Evolutionary conservation across 1,140 invertebrate genomes (phyloP).

Genomic region (Magallana ariakensis): DNA sequence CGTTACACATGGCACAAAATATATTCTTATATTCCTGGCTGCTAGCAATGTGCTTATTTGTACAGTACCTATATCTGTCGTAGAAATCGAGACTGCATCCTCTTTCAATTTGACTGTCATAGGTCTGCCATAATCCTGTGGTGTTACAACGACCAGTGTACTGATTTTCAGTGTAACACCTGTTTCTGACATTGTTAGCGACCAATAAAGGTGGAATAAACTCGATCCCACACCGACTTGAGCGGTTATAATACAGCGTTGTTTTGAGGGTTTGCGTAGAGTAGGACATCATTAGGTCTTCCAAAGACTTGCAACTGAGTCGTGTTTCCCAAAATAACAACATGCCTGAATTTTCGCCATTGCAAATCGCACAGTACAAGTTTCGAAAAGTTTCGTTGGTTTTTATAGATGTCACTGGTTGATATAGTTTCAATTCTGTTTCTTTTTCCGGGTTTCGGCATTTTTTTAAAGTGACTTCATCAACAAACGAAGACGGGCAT

Average conservation of each 20-base stretch:
- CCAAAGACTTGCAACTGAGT: not conserved
- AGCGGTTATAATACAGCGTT: not conserved
- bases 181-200: not conserved
- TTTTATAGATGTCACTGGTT: not conserved
- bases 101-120: not conserved
- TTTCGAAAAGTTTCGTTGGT: not conserved
- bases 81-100: not conserved
- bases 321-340: not conserved
- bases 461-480: not conserved
- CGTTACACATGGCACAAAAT: constrained; percentile 19
- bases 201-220: not conserved
- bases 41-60: not conserved
- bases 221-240: not conserved
- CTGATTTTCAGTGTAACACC: not conserved
- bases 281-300: not conserved
- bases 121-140: not conserved
- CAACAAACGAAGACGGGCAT: not conserved
- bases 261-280: not conserved
- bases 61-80: not conserved
- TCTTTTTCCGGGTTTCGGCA: not conserved
- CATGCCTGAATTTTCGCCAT: not conserved
- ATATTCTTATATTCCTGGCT: not conserved
- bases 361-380: constrained; percentile 3
- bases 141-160: not conserved
- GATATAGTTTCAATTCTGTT: not conserved